Conservation (phyloP, 1,140 invertebrate species). For the Brachionus calyciflorus region DNA sequence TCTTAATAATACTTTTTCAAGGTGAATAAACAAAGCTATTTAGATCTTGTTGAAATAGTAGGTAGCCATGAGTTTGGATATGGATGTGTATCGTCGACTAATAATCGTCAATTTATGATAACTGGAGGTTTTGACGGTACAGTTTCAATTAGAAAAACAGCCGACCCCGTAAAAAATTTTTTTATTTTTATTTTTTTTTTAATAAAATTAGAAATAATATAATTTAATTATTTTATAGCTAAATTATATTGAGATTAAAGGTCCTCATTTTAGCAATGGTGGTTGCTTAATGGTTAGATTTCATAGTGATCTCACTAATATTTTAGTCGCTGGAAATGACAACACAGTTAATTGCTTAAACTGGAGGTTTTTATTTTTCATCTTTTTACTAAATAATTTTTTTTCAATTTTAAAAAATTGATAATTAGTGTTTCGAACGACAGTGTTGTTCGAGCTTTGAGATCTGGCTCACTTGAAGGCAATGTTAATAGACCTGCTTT, state of each 20-base stretch:
- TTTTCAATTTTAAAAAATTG: too few species aligned
- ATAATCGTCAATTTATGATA: slow-evolving; percentile 9
- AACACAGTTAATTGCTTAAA: not conserved
- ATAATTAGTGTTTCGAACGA: too few species aligned
- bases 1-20: not conserved
- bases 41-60: not conserved
- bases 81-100: not conserved
- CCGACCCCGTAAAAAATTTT: not conserved
- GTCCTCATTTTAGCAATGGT: slow-evolving; percentile 27
- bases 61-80: slow-evolving; percentile 45
- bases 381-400: too few species aligned
- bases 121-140: slow-evolving; percentile 24
- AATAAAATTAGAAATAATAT: not conserved
- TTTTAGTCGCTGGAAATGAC: slow-evolving; percentile 3
- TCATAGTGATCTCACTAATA: not conserved
- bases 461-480: not conserved
- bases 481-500: not conserved
- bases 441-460: not conserved
- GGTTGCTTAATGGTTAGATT: not conserved
- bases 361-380: not conserved
- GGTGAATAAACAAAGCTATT: not conserved
- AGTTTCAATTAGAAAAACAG: slow-evolving; percentile 5
- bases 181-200: not conserved
- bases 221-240: not conserved
- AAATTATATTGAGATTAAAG: slow-evolving; percentile 4